Conservation (phyloP, 2,797 vertebrate genomes). For the Enteromius afrohamiltoni region DNA sequence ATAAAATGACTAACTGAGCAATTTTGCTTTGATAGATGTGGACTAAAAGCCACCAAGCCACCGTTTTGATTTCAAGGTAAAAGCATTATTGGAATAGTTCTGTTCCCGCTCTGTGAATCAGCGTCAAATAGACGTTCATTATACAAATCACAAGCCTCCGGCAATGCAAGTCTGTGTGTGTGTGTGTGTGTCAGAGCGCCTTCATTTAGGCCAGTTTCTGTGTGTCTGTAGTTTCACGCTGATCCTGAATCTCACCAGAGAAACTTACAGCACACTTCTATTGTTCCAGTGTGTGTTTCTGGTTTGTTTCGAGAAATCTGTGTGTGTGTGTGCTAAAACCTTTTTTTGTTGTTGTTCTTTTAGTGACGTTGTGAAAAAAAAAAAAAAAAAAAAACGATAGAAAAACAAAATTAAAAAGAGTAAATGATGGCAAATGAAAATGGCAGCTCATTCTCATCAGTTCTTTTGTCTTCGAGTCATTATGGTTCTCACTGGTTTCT, state of each 20-base stretch:
- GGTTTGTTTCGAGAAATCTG: not conserved
- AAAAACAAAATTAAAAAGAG: too few species aligned
- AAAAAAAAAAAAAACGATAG: too few species aligned
- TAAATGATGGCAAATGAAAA: too few species aligned
- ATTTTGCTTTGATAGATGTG: slow-evolving; percentile 26
- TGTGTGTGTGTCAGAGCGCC: not conserved
- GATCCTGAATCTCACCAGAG: not conserved
- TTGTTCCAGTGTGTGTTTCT: not conserved
- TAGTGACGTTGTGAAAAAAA: too few species aligned
- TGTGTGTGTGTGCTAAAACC: not conserved
- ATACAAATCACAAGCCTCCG: not conserved
- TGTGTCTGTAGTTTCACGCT: slow-evolving; percentile 2
- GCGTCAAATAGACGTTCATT: not conserved
- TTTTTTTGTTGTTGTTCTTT: too few species aligned
- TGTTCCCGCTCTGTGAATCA: slow-evolving; percentile 5
- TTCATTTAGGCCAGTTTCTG: not conserved
- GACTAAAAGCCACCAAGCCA: slow-evolving; percentile 3
- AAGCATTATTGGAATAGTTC: not conserved
- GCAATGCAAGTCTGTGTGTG: slow-evolving; percentile 3
- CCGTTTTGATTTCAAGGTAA: not conserved
- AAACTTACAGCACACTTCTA: not conserved
- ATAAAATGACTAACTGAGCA: not conserved
- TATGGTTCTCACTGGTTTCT: too few species aligned
- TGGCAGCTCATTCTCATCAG: too few species aligned
- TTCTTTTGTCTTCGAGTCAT: too few species aligned